A percentile compares a stretch with the other conserved stretches of the same genome.
Conservation (phyloP, 2,797 vertebrate genomes). For the Parotocinclus haroldoi region DNA sequence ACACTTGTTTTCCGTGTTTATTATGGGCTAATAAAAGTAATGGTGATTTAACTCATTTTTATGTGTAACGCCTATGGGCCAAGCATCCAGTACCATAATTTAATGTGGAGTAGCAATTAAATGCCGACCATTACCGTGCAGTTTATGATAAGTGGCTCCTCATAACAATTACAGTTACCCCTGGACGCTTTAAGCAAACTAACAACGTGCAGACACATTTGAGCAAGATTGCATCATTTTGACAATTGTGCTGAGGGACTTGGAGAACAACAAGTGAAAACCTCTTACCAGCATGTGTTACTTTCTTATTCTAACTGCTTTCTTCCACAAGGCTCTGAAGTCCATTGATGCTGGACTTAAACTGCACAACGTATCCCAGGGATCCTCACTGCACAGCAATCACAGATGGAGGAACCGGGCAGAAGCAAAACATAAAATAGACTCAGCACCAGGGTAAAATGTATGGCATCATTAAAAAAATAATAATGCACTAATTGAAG, state of each 20-base stretch:
- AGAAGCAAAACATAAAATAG: conserved; percentile 27
- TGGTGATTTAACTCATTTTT: conserved; percentile 10
- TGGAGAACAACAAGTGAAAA: conserved; percentile 41
- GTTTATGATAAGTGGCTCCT: conserved; percentile 25
- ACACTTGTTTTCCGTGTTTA: conserved; percentile 19
- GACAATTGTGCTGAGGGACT: conserved; percentile 50
- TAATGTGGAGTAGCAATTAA: conserved; percentile 28
- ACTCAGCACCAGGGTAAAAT: conserved; percentile 13
- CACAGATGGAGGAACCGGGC: conserved; percentile 44
- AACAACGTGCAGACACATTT: conserved; percentile 40
- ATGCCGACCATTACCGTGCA: conserved; percentile 8
- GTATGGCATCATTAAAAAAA: not conserved
- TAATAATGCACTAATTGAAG: not conserved
- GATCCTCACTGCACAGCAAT: conserved; percentile 52
- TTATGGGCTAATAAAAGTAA: conserved; percentile 1
- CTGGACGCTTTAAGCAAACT: conserved; percentile 31
- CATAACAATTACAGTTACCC: conserved; percentile 40
- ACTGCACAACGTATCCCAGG: conserved; percentile 53
- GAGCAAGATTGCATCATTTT: conserved; percentile 52
- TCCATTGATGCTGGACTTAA: conserved; percentile 60
- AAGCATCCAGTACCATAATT: conserved; percentile 8
- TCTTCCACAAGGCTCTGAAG: conserved; percentile 58
- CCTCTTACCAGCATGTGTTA: conserved; percentile 45
- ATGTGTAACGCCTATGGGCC: conserved; percentile 4
- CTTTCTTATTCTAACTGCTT: conserved; percentile 43